Percentiles rank a stretch among this genome's conserved stretches.
phyloP scores from a whole-genome alignment of 2,888 invertebrate species.

The Mythimna pallens region DNA sequence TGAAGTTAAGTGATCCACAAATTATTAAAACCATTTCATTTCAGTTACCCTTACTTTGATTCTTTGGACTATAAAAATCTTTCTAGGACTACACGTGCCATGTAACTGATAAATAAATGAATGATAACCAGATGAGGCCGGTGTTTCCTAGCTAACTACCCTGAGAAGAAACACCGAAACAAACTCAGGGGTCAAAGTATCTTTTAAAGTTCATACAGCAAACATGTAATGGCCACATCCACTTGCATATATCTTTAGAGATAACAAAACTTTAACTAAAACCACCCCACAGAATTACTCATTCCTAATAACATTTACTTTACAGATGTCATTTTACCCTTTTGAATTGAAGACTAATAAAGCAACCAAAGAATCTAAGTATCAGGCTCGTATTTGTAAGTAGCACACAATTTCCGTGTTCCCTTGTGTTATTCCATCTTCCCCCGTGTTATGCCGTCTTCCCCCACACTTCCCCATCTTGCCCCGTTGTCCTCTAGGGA shows the following conservation, averaged over 20 bases:
- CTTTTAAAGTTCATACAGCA: no score
- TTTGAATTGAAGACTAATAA: not conserved
- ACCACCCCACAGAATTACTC: not conserved
- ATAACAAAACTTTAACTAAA: not conserved
- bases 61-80: no score
- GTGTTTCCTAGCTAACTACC: no score
- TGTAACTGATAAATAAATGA: no score
- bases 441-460: not conserved
- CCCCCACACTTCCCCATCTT: not conserved
- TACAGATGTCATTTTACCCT: not conserved
- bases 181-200: no score
- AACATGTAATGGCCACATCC: not conserved
- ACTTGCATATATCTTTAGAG: not conserved
- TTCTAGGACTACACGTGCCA: no score
- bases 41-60: not conserved
- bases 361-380: not conserved
- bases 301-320: not conserved
- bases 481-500: constrained; percentile 1
- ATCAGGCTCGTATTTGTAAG: constrained; percentile 29
- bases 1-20: not conserved
- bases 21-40: not conserved
- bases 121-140: no score
- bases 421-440: not conserved
- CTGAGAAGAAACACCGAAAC: no score
- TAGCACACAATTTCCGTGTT: constrained; percentile 29